These are phyloP conservation scores for Stegana nigrithorax DNA, from an alignment of 2,888 invertebrate genomes.

Conservation along the genomic window DNA sequence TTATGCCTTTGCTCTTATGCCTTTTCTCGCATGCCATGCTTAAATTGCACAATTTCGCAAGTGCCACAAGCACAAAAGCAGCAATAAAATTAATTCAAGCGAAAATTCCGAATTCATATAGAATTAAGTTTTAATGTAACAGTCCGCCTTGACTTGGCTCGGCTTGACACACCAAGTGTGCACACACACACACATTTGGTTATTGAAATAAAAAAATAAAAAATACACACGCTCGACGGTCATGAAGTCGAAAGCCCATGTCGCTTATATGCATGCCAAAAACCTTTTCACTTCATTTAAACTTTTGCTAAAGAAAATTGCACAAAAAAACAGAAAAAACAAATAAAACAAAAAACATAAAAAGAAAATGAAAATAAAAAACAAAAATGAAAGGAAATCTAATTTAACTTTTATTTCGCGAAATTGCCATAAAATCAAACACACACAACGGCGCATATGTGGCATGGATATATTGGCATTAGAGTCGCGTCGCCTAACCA, in stretches of 20 bases:
- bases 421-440: conserved; percentile 8
- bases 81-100: conserved; percentile 5
- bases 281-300: conserved; percentile 9
- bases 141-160: neutral
- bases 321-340: too few relatives aligned
- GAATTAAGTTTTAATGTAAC: conserved; percentile 7
- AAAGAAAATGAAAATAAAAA: neutral
- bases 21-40: neutral
- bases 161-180: too few relatives aligned
- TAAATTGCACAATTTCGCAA: neutral
- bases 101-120: conserved; percentile 8
- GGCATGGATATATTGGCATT: neutral
- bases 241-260: neutral
- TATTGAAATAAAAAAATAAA: too few relatives aligned
- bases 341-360: too few relatives aligned
- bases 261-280: neutral
- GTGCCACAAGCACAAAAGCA: neutral
- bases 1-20: too few relatives aligned
- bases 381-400: neutral
- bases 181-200: neutral
- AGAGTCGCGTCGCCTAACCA: neutral
- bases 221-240: too few relatives aligned
- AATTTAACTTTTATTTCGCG: conserved; percentile 13
- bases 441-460: neutral
- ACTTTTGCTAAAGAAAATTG: conserved; percentile 3